Conservation (phyloP, 2,113 vertebrate species). For the Sceloporus undulatus region DNA sequence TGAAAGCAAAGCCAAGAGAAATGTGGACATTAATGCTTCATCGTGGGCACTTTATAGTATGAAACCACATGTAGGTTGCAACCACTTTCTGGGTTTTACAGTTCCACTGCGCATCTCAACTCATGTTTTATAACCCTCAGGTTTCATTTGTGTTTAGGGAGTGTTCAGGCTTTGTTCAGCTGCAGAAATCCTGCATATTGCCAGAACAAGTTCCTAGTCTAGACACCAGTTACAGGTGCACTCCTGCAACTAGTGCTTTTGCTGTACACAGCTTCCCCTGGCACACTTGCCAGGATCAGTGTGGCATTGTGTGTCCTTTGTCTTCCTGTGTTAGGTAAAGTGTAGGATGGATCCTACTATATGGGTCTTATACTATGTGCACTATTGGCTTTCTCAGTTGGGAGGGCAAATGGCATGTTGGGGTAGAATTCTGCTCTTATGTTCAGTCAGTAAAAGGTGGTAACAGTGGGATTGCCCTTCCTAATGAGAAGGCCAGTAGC, state of each 20-base stretch:
- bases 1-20: constrained; percentile 88
- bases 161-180: too few species aligned
- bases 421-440: background rate
- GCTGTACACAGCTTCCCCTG: too few species aligned
- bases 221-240: background rate
- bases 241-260: background rate
- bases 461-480: background rate
- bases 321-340: too few species aligned
- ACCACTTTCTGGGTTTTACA: background rate
- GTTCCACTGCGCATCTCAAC: accelerated
- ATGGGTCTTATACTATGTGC: background rate
- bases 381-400: background rate
- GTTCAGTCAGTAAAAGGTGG: background rate
- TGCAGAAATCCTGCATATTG: background rate
- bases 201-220: background rate
- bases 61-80: constrained; percentile 79
- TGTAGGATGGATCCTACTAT: too few species aligned
- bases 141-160: too few species aligned
- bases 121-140: background rate
- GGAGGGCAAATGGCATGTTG: background rate
- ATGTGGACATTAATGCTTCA: constrained; percentile 80
- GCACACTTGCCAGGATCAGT: too few species aligned
- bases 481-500: background rate
- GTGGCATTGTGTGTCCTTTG: background rate
- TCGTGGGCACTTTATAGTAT: constrained; percentile 89